Evolutionary conservation across 2,113 vertebrate genomes (phyloP).

Genomic region (Sorex fumeus): DNA sequence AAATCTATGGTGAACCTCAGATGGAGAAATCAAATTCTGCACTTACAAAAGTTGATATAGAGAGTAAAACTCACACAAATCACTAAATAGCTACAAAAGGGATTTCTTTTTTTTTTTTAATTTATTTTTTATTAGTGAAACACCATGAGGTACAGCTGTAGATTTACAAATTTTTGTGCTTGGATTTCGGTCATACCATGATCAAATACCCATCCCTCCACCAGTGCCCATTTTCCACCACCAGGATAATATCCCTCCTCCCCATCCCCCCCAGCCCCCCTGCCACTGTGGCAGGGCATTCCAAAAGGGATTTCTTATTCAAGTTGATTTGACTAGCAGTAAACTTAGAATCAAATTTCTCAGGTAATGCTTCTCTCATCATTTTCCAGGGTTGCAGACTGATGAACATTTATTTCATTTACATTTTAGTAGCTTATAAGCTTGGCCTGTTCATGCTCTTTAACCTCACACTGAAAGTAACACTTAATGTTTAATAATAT

Average conservation of each 20-base stretch:
- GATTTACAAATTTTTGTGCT: no score
- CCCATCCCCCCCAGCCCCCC: no score
- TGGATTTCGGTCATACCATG: no score
- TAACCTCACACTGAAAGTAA: conserved; percentile 39
- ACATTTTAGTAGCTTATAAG: conserved; percentile 73
- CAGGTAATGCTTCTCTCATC: conserved; percentile 74
- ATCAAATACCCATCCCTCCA: no score
- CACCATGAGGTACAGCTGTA: no score
- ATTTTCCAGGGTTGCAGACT: conserved; percentile 67
- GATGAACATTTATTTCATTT: conserved; percentile 74
- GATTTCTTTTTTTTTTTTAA: no score
- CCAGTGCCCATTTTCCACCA: no score
- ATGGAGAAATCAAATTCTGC: conserved; percentile 28
- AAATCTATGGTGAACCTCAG: background rate
- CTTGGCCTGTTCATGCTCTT: conserved; percentile 65
- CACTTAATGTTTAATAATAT: conserved; percentile 67
- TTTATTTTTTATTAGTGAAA: no score
- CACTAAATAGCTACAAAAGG: conserved; percentile 40
- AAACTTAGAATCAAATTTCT: conserved; percentile 74
- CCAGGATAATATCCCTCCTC: no score
- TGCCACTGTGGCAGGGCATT: no score
- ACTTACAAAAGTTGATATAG: background rate
- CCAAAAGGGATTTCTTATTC: conserved; percentile 70
- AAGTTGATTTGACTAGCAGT: conserved; percentile 77
- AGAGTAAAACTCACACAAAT: conserved; percentile 53